Percentiles rank a stretch among this genome's conserved stretches.
phyloP scores from a whole-genome alignment of 2,888 invertebrate species.

The Sericinus montela region DNA sequence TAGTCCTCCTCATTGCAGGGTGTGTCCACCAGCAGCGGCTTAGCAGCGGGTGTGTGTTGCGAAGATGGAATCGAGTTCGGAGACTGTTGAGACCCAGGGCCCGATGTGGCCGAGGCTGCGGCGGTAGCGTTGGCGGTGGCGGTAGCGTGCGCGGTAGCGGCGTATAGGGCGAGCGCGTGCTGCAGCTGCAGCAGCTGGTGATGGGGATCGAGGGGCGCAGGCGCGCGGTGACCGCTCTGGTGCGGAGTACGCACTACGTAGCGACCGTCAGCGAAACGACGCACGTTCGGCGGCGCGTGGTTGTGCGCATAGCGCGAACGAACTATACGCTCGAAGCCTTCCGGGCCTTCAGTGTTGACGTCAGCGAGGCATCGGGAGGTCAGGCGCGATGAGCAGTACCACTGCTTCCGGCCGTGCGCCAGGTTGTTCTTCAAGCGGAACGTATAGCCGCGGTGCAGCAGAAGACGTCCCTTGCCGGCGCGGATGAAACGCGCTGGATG shows the following conservation, averaged over 20 bases:
- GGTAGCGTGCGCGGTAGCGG: conserved; percentile 65
- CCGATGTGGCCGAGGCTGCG: conserved; percentile 35
- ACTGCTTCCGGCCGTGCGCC: conserved; percentile 74
- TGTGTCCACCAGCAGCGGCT: conserved; percentile 68
- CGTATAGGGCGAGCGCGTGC: conserved; percentile 70
- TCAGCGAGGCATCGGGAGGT: conserved; percentile 72
- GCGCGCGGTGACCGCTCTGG: conserved; percentile 71
- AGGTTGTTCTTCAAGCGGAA: conserved; percentile 73
- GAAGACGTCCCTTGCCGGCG: conserved; percentile 67
- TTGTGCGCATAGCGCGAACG: conserved; percentile 72
- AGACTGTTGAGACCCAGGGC: conserved; percentile 46
- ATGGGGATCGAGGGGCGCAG: conserved; percentile 68
- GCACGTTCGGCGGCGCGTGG: conserved; percentile 72
- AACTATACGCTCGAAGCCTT: conserved; percentile 72
- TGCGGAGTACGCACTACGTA: conserved; percentile 74
- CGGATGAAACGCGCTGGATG: conserved; percentile 69
- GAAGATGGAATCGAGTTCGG: conserved; percentile 47
- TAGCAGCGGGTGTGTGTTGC: conserved; percentile 52
- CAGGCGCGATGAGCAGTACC: conserved; percentile 72
- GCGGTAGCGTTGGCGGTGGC: conserved; percentile 45
- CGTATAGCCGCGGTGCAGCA: conserved; percentile 70
- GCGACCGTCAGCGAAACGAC: conserved; percentile 71
- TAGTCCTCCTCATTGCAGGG: conserved; percentile 71
- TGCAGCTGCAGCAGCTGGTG: conserved; percentile 72
- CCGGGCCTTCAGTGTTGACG: conserved; percentile 73